Base-by-base conservation (phyloP, 2,888 invertebrate genomes). In the Pristionchus japonicus region DNA sequence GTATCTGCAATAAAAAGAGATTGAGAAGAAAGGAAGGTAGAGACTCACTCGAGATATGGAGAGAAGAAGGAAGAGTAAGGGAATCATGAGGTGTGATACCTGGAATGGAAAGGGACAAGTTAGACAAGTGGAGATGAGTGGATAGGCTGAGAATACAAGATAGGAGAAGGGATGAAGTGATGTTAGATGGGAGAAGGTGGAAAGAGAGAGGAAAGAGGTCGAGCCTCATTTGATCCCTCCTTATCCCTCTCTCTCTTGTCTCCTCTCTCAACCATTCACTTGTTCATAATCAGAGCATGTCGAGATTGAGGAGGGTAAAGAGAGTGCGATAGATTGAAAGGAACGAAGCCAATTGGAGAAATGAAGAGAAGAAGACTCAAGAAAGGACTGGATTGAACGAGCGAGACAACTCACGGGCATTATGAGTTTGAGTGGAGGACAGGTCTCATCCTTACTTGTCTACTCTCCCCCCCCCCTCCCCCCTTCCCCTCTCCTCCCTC, bases 181-280 rank as follows among this genome's bases (percentile, higher is more conserved):
- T 88, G 87, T 88, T 87, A 86, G 49, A 80, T 67, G 23, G 86
- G 47, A 64, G 86, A 20, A 80, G 67, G 83, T 23, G 70, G 77
- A 67, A n/a, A 80, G 88, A 61, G 40, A 67, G 88, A 43, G 86
- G 83, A 88, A 89, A 85, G 87, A 84, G 64, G 83, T 83, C 82
- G 82, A 83, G 82, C 82, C 70, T 74, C 64, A 83, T 88, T 83
- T 80, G 37, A 64, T 37, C 57, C 57, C 52, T 67, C 64, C 83
- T 74, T 67, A 77, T 86, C 70, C 88, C 47, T 20, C 57, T 57
- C 67, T 47, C 37, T 43, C 77, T 61, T 9, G 52, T 86, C 61
- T 88, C 70, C 82, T 47, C 84, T 77, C 83, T 87, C 82, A 4
- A 49, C 34, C 52, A 83, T 83, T 57, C 52, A 52, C 82, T 57